These are phyloP conservation scores for Ecliptopera silaceata DNA, from an alignment of 2,888 invertebrate species.

Conservation along the genomic window DNA sequence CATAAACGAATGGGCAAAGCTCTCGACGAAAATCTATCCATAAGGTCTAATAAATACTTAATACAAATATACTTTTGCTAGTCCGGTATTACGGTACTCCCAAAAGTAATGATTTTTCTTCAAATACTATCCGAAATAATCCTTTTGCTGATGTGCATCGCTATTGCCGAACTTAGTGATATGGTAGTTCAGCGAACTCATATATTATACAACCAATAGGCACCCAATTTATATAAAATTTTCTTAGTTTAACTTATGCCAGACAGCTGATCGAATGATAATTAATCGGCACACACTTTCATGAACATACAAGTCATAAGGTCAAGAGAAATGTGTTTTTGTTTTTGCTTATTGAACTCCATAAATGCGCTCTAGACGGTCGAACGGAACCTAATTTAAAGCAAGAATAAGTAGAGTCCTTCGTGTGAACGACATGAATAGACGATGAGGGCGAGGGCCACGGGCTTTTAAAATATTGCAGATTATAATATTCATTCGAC, in stretches of 20 bases:
- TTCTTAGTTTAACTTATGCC: too few relatives aligned
- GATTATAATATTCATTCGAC: neutral
- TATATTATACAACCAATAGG: too few relatives aligned
- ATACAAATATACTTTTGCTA: constrained; percentile 12
- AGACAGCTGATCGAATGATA: neutral
- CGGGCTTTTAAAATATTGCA: constrained; percentile 13
- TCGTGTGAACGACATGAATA: constrained; percentile 16
- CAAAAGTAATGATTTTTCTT: neutral
- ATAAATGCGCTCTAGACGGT: constrained; percentile 10
- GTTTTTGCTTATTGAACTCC: constrained; percentile 5
- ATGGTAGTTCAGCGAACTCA: too few relatives aligned
- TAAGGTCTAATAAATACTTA: constrained; percentile 20
- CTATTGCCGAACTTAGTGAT: too few relatives aligned
- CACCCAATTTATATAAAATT: too few relatives aligned
- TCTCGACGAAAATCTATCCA: neutral
- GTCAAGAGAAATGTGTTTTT: neutral
- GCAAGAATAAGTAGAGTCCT: constrained; percentile 9
- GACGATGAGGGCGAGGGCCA: constrained; percentile 9
- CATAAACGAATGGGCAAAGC: constrained; percentile 40
- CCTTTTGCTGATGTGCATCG: neutral
- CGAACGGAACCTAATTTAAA: constrained; percentile 7
- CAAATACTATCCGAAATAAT: neutral
- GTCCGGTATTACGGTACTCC: neutral
- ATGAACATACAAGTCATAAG: neutral
- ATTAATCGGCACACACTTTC: neutral